Percentiles rank a stretch among this genome's conserved stretches.
Conservation (phyloP, 64 coral and sea anemone genomes). For the Catalaphyllia jardinei region DNA sequence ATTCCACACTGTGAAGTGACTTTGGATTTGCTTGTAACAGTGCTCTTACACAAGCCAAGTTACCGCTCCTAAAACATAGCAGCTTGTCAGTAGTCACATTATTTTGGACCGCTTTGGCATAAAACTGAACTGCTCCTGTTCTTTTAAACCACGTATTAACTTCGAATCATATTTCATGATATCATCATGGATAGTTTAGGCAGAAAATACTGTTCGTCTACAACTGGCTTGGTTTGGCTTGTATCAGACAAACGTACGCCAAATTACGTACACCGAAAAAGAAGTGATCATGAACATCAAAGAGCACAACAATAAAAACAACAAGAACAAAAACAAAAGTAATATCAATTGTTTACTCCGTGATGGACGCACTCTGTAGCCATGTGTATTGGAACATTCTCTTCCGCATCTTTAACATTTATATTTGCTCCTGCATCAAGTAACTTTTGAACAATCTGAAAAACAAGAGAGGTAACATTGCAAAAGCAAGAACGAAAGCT, state of each 20-base stretch:
- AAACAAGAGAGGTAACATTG: background rate
- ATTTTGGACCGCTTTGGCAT: too few species aligned
- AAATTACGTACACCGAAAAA: too few species aligned
- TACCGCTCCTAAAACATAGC: constrained; percentile 31
- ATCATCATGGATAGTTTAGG: background rate
- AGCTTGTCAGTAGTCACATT: background rate
- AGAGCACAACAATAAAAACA: too few species aligned
- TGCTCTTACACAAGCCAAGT: constrained; percentile 33
- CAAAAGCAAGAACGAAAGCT: too few species aligned
- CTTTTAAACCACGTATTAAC: background rate
- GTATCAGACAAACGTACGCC: background rate
- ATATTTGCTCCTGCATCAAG: constrained; percentile 25
- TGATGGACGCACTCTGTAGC: constrained; percentile 52
- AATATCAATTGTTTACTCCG: too few species aligned
- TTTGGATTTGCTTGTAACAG: constrained; percentile 42
- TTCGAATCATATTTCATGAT: background rate
- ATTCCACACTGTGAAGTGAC: constrained; percentile 31
- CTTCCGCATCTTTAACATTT: constrained; percentile 41
- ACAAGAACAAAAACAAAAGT: too few species aligned
- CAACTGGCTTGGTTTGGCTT: background rate
- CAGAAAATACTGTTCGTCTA: background rate
- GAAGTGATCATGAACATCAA: too few species aligned
- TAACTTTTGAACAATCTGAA: constrained; percentile 50
- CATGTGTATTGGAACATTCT: constrained; percentile 44
- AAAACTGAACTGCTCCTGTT: background rate